These are phyloP conservation scores for Podocnemis expansa DNA, from an alignment of 2,113 vertebrate species.

Conservation along the genomic window DNA sequence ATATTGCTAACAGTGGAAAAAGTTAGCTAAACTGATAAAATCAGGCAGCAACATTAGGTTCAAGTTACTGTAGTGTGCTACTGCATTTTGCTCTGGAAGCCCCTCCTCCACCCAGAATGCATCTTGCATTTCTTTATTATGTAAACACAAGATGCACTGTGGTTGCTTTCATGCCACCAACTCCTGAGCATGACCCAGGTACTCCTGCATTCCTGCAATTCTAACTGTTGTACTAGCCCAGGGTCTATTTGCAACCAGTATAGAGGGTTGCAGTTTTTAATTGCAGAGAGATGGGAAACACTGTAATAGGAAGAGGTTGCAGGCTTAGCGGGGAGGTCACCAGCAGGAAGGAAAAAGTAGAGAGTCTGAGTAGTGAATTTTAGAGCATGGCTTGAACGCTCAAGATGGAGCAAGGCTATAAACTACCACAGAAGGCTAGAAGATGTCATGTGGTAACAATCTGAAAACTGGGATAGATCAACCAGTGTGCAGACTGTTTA, in stretches of 20 bases:
- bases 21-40: not conserved
- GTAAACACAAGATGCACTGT: not conserved
- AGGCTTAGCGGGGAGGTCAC: not conserved
- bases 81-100: not conserved
- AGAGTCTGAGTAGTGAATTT: not conserved
- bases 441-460: not conserved
- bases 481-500: not conserved
- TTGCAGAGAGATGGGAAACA: not conserved
- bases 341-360: not conserved
- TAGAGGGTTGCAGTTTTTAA: not conserved
- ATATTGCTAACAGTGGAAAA: rapidly evolving
- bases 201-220: not conserved
- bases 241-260: not conserved
- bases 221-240: not conserved
- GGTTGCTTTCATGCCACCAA: not conserved
- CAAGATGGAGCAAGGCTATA: not conserved
- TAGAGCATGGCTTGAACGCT: not conserved
- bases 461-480: not conserved
- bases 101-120: not conserved
- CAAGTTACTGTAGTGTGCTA: not conserved
- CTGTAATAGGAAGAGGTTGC: not conserved
- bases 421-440: not conserved
- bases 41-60: not conserved
- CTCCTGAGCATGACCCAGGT: not conserved
- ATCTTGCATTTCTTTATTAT: not conserved